These are phyloP conservation scores for Ornithorhynchus anatinus DNA, from an alignment of 2,113 vertebrate genomes.

Conservation along the genomic window DNA sequence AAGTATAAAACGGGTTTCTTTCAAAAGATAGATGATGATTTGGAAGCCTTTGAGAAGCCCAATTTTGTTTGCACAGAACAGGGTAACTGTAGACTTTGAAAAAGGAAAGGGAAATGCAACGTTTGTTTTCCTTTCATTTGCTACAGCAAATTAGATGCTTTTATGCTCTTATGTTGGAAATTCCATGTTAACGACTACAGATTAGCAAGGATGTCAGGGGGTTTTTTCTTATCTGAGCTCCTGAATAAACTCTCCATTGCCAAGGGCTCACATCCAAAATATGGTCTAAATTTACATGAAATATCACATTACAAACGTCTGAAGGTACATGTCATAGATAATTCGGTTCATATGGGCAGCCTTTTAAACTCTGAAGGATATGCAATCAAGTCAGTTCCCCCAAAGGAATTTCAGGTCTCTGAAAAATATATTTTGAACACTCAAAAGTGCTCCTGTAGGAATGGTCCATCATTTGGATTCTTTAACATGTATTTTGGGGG, in stretches of 20 bases:
- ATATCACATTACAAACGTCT: slow-evolving; percentile 83
- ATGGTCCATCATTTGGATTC: slow-evolving; percentile 16
- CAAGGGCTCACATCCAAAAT: slow-evolving; percentile 74
- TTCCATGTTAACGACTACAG: slow-evolving; percentile 73
- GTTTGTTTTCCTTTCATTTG: slow-evolving; percentile 73
- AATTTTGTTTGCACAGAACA: slow-evolving; percentile 46
- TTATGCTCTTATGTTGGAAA: slow-evolving; percentile 75
- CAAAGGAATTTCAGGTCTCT: slow-evolving; percentile 70
- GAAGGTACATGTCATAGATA: slow-evolving; percentile 84
- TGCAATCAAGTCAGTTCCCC: slow-evolving; percentile 74
- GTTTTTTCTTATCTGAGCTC: slow-evolving; percentile 72
- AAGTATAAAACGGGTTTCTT: slow-evolving; percentile 34
- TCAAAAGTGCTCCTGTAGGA: slow-evolving; percentile 40
- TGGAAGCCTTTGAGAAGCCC: slow-evolving; percentile 51
- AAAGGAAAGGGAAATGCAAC: slow-evolving; percentile 59
- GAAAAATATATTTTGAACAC: slow-evolving; percentile 68
- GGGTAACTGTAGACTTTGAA: slow-evolving; percentile 51
- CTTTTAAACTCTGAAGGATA: slow-evolving; percentile 74
- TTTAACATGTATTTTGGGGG: too few species aligned
- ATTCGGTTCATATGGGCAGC: slow-evolving; percentile 85
- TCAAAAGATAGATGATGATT: slow-evolving; percentile 42
- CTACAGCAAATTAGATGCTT: slow-evolving; percentile 71
- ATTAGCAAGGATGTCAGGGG: slow-evolving; percentile 73
- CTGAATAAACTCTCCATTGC: slow-evolving; percentile 73
- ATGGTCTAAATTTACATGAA: slow-evolving; percentile 87